phyloP scores from a whole-genome alignment of 2,888 invertebrate genomes.

The Seladonia tumulorum region DNA sequence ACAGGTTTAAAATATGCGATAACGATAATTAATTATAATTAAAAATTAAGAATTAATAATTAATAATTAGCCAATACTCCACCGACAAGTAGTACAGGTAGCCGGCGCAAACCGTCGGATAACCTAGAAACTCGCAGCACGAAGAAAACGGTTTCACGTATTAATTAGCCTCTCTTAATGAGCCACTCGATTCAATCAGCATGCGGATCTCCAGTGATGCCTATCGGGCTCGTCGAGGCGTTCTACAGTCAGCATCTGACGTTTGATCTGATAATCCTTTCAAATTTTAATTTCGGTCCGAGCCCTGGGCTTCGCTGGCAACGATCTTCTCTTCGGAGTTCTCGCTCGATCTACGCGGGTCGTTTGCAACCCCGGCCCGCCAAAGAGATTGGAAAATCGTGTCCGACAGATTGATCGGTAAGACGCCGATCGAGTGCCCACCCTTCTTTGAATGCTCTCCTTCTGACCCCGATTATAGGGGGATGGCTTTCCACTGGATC shows the following conservation, averaged over 20 bases:
- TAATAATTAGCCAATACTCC: neutral
- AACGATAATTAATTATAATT: no score
- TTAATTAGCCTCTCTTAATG: constrained; percentile 10
- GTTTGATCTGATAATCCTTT: constrained; percentile 61
- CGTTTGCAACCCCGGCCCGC: constrained; percentile 9
- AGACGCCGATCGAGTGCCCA: constrained; percentile 25
- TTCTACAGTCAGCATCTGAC: constrained; percentile 39
- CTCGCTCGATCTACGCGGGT: constrained; percentile 20
- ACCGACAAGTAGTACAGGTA: neutral
- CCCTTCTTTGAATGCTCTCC: constrained; percentile 33
- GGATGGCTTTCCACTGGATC: no score
- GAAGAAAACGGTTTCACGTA: constrained; percentile 1
- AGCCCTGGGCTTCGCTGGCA: constrained; percentile 32
- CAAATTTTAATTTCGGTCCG: constrained; percentile 48
- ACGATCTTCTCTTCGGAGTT: constrained; percentile 25
- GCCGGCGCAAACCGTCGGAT: neutral
- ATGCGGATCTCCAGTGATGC: neutral
- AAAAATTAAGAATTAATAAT: no score
- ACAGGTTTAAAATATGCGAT: no score
- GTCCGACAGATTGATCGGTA: constrained; percentile 55
- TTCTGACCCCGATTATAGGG: constrained; percentile 22
- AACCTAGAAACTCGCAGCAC: neutral
- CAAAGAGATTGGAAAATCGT: constrained; percentile 54
- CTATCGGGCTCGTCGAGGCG: constrained; percentile 34
- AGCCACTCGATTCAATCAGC: constrained; percentile 33